Evolutionary conservation across 2,797 vertebrate species (phyloP), one percentile per base, ranked within the genome.

Genomic region (Orientallactaga sibirica): DNA sequence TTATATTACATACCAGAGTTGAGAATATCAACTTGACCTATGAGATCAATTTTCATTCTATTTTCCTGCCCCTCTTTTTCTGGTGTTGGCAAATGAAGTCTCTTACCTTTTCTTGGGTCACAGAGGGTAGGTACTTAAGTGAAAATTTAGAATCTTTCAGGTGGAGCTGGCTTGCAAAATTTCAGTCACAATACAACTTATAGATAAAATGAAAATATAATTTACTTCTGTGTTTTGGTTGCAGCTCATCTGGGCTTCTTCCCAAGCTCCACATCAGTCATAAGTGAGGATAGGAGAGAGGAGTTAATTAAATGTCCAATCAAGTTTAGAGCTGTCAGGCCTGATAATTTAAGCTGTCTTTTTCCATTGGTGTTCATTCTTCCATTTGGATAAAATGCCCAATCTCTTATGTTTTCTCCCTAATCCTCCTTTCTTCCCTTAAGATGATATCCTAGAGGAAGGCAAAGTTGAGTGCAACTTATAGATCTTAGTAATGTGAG

Each of bases 291-390:
- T 71, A 74, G 52, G n/a, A 74, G 77, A 89, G 76, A 93, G 43
- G 93, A 94, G 93, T 95, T 94, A 96, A 93, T 95, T 94, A 93
- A 93, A 92, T 92, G 77, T 94, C 86, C 88, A 77, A 58, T 94
- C 73, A 95, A 88, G 68, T 95, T 94, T 85, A 70, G 62, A 90
- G 67, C 93, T 93, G 90, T 93, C 90, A 96, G 55, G 5, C 37
- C 77, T 90, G 68, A 93, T 93, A 14, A 83, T 71, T 92, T 92
- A 90, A 95, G 41, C 86, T 18, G 24, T 90, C 82, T 86, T 94
- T 96, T 58, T 93, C 80, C 62, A 64, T 20, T 96, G 90, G n/a
- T 90, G 43, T 41, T 95, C 76, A 88, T 88, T 94, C 86, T 95
- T 96, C 70, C 94, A 92, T 80, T 94, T 94, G 79, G 76, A 93